Percentiles rank a stretch among this genome's conserved stretches.
Evolutionary conservation across 2,113 vertebrate species (phyloP).

Genomic region (Cyphomyrus discorhynchus): DNA sequence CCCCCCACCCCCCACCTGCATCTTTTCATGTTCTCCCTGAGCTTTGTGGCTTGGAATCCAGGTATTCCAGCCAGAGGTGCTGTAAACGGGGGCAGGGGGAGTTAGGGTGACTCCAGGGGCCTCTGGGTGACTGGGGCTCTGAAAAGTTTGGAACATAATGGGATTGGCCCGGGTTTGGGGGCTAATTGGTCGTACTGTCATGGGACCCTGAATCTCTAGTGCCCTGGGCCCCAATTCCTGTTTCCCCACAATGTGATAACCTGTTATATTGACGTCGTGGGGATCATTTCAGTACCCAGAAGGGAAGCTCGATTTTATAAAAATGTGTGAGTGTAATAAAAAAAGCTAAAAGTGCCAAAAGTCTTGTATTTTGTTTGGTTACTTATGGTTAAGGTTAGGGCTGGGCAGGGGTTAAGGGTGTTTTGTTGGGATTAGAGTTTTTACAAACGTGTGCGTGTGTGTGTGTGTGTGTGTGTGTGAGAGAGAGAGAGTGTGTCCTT

Average conservation of each 20-base stretch:
- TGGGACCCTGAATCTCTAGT: background rate
- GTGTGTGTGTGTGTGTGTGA: background rate
- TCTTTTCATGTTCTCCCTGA: no score
- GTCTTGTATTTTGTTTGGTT: background rate
- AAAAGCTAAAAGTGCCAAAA: background rate
- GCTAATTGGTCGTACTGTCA: no score
- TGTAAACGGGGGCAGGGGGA: background rate
- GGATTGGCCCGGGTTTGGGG: no score
- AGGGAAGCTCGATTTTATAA: background rate
- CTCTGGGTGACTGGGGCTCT: background rate
- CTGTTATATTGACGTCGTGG: background rate
- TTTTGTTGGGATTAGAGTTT: background rate
- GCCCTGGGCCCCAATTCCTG: background rate
- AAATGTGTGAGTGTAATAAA: background rate
- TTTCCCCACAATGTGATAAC: background rate
- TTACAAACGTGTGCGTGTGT: background rate
- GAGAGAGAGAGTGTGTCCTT: no score
- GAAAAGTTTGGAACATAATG: no score
- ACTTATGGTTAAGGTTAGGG: background rate
- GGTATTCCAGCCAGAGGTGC: background rate
- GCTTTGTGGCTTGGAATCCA: no score
- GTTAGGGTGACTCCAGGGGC: background rate
- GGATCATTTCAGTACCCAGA: background rate
- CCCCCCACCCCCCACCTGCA: no score
- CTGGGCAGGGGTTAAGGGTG: background rate